Percentiles rank a stretch among this genome's conserved stretches.
These are phyloP conservation scores for Scylla paramamosain DNA, from an alignment of 1,140 invertebrate genomes.

Conservation along the genomic window DNA sequence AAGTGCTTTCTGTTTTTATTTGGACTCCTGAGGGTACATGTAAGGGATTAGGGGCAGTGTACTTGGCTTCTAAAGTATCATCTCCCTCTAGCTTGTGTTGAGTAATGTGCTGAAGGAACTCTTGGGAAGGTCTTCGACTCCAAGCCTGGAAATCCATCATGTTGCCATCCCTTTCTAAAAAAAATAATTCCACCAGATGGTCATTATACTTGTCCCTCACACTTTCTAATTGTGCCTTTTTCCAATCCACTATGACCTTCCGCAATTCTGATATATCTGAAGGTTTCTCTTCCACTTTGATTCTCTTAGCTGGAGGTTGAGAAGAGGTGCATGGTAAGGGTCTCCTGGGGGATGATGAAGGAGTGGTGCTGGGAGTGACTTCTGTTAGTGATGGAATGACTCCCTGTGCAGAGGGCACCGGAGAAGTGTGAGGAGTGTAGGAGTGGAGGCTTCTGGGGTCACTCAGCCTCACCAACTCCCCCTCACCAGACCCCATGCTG, in stretches of 20 bases:
- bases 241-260: constrained; percentile 75
- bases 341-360: constrained; percentile 73
- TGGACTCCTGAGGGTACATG: constrained; percentile 80
- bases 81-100: constrained; percentile 87
- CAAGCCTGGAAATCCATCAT: constrained; percentile 92
- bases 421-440: constrained; percentile 68
- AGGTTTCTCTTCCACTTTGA: constrained; percentile 76
- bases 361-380: constrained; percentile 67
- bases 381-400: constrained; percentile 58
- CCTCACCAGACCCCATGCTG: constrained; percentile 68
- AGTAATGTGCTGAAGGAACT: constrained; percentile 88
- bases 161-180: constrained; percentile 91
- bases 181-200: constrained; percentile 90
- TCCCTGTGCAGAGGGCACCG: constrained; percentile 58
- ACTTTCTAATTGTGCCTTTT: constrained; percentile 72
- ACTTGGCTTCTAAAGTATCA: constrained; percentile 84
- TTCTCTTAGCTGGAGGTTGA: constrained; percentile 68
- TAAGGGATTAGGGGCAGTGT: constrained; percentile 84
- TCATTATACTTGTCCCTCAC: constrained; percentile 84
- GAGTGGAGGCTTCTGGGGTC: constrained; percentile 65
- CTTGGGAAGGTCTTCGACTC: constrained; percentile 88
- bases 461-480: constrained; percentile 62
- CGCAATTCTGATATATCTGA: constrained; percentile 65
- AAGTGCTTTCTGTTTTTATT: constrained; percentile 66
- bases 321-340: constrained; percentile 62